Evolutionary conservation across 2,113 vertebrate genomes (phyloP).

Genomic region (Nothocercus nigrocapillus): DNA sequence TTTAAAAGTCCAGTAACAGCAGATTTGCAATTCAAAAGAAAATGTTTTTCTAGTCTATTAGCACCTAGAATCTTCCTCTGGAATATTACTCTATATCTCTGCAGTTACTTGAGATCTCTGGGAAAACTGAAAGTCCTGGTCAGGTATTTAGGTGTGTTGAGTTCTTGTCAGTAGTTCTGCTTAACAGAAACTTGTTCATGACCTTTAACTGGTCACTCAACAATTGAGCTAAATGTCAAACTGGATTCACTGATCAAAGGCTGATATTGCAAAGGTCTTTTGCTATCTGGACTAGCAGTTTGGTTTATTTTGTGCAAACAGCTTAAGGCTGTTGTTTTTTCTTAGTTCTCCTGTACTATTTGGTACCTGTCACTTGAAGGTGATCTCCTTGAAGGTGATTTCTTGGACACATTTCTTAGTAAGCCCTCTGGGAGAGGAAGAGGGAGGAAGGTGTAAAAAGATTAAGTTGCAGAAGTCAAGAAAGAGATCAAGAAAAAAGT

Average conservation of each 20-base stretch:
- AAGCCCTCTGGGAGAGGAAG: neutral
- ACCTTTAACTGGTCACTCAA: conserved; percentile 41
- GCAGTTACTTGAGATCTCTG: neutral
- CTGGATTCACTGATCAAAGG: neutral
- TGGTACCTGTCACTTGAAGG: neutral
- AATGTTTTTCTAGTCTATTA: neutral
- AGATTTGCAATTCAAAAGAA: neutral
- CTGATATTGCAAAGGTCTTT: conserved; percentile 9
- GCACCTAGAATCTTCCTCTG: neutral
- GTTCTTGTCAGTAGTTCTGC: neutral
- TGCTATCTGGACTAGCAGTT: neutral
- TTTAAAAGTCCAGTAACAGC: neutral
- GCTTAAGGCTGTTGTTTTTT: conserved; percentile 4
- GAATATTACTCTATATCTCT: neutral
- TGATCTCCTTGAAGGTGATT: neutral
- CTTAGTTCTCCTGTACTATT: conserved; percentile 4
- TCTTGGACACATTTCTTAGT: neutral
- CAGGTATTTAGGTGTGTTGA: neutral
- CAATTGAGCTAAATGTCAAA: conserved; percentile 1
- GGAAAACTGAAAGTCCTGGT: neutral
- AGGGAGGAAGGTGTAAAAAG: neutral
- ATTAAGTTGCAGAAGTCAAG: neutral
- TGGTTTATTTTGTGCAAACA: conserved; percentile 10
- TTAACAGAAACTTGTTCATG: neutral
- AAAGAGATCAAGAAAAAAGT: neutral